Conservation (phyloP, 2,797 vertebrate species). For the Epinephelus coioides region DNA sequence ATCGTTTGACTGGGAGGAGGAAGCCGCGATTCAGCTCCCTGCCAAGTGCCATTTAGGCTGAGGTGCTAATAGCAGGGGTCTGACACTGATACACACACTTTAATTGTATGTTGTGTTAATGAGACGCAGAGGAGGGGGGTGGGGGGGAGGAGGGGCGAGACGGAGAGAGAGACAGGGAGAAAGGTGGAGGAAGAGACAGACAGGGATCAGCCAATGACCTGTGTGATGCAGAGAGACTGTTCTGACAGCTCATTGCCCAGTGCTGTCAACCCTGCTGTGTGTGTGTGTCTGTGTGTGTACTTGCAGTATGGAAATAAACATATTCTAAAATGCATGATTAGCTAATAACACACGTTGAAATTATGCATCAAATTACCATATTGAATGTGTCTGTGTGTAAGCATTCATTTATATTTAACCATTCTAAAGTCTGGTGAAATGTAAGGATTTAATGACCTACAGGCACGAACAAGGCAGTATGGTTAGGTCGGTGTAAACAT, state of each 20-base stretch:
- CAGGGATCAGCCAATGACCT: conserved; percentile 75
- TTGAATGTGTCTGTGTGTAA: conserved; percentile 29
- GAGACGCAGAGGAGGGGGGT: conserved; percentile 56
- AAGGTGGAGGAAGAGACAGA: conserved; percentile 59
- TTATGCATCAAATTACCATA: conserved; percentile 48
- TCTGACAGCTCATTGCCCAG: conserved; percentile 80
- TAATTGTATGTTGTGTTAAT: conserved; percentile 82
- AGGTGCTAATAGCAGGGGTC: conserved; percentile 72
- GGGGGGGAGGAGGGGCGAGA: background rate
- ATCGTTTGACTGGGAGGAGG: conserved; percentile 73
- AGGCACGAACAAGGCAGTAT: too few species aligned
- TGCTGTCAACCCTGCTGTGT: conserved; percentile 62
- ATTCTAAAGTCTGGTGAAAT: too few species aligned
- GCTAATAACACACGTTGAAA: conserved; percentile 38
- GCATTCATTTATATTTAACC: conserved; percentile 29
- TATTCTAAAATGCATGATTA: conserved; percentile 53
- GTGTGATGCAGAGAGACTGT: conserved; percentile 71
- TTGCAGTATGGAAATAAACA: conserved; percentile 23
- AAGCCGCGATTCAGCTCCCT: conserved; percentile 64
- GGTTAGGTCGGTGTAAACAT: too few species aligned
- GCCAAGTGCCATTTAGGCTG: conserved; percentile 76
- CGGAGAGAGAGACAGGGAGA: conserved; percentile 5
- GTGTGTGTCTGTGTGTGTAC: conserved; percentile 31
- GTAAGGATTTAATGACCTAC: too few species aligned
- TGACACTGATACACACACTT: conserved; percentile 73